Evolutionary conservation across 2,888 invertebrate species (phyloP), one percentile per base, ranked within the genome.

Genomic region (Stenotaenia linearis): DNA sequence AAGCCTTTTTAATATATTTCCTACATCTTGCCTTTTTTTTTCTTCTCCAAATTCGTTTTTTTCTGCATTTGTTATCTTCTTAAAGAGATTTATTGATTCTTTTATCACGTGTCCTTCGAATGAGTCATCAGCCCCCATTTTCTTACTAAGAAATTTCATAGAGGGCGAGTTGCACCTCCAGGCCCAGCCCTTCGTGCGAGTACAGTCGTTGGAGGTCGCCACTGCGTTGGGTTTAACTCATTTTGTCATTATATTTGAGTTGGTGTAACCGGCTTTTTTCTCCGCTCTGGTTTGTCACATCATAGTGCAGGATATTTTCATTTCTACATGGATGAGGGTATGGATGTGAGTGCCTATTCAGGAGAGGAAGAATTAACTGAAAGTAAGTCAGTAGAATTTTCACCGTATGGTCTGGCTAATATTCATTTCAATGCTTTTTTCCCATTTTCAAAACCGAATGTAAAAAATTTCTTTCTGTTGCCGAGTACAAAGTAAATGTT

Each of bases 101-200:
- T 69, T 28, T 23, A 25, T 69, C 69, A 69, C 69, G 69, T 69
- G 69, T 25, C 69, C 69, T 28, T 69, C 69, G 25, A 18, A 25
- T 69, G 69, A 69, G 69, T 69, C 69, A 69, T 69, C 69, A 50
- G 69, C 12, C 69, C 69, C 69, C 69, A 69, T 69, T 69, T 69
- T 69, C 69, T 69, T 69, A 69, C 69, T 25, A 25, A 69, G 69
- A 69, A 69, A 69, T 50, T 45, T 50, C 50, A n/a, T 28, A 61
- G 61, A 23, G 28, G 2, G 28, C 21, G 61, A 25, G 2, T 7
- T 10, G 69, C 25, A 69, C 69, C 69, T 69, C 69, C 5, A 69
- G 10, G 15, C 15, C 69, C 25, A 7, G 50, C 50, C 18, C 18
- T 50, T 50, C 50, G 21, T 18, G 50, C 50, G 18, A 50, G 40